A percentile compares a stretch with the other conserved stretches of the same genome.
These are phyloP conservation scores for Aphis craccivora DNA, from an alignment of 1,140 invertebrate genomes.

Conservation along the genomic window DNA sequence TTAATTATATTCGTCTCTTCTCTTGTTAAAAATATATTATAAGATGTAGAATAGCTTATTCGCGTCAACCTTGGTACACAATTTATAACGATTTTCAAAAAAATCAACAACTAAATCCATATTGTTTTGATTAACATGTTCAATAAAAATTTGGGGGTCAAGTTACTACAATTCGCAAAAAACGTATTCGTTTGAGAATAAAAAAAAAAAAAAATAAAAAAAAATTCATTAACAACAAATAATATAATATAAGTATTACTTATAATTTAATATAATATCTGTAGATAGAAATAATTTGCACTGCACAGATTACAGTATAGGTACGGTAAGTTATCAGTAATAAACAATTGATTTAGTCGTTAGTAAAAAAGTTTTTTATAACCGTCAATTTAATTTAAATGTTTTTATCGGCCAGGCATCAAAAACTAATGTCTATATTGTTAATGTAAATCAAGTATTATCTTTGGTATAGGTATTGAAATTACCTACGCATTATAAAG, in stretches of 20 bases:
- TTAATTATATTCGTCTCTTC: conserved; percentile 6
- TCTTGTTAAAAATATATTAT: background rate
- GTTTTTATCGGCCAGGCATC: background rate
- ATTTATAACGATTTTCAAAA: background rate
- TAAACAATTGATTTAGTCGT: background rate
- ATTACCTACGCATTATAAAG: background rate
- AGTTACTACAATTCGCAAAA: background rate
- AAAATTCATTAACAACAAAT: too few relatives aligned
- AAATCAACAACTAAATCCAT: background rate
- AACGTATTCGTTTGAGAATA: background rate
- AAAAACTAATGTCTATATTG: background rate
- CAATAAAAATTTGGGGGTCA: background rate
- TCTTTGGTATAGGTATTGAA: background rate
- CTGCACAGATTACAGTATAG: background rate
- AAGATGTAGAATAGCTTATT: background rate
- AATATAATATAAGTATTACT: background rate
- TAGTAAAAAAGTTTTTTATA: background rate
- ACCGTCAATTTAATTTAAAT: background rate
- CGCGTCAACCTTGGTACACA: background rate
- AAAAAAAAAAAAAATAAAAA: background rate
- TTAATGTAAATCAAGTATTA: background rate
- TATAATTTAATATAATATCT: too few relatives aligned
- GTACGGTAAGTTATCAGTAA: background rate
- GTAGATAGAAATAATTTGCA: background rate
- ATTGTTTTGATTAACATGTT: background rate